Evolutionary conservation across 2,797 vertebrate species (phyloP), one percentile per base, ranked within the genome.

Genomic region (Chelon auratus): DNA sequence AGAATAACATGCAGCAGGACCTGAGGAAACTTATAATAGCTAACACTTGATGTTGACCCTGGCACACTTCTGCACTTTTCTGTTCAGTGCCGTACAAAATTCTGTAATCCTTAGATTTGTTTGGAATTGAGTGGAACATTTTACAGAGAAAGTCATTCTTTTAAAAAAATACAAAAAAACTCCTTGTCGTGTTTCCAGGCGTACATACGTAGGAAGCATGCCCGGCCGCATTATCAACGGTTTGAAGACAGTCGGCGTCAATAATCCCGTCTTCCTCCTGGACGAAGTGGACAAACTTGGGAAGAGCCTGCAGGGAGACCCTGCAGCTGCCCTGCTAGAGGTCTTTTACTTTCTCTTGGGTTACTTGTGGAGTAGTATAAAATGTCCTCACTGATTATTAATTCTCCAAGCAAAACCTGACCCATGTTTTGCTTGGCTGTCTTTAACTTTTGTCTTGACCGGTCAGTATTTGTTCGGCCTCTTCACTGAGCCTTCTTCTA

Each of bases 221-320:
- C 98, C 98, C 0, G 97, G 98, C 0, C 95, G 98, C 51, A 99
- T 99, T 78, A 96, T 99, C 90, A 99, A 99, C 0, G 97, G 97
- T 0, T 85, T 99, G 83, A 99, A 98, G 93, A 96, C 94, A 0
- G 97, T 96, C 0, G 96, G 95, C 0, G 96, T 99, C 18, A 97
- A 98, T 91, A 99, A 99, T 81, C 97, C 98, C 0, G 98, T 99
- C 9, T 97, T 99, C 91, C 95, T 99, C 4, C 82, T 99, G 69
- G 98, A 99, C 33, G 97, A 99, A 80, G 97, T 99, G 61, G 98
- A 99, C 91, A 99, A 99, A 81, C 93, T 99, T 52, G 97, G 97
- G 0, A 98, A 97, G 88, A 98, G 97, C 69, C 92, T 99, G 6
- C 98, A 99, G 73, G 98, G 98, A 7, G 98, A 99, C 75, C 97